phyloP scores from a whole-genome alignment of 2,888 invertebrate species.

The Rugalucina vietnamica region DNA sequence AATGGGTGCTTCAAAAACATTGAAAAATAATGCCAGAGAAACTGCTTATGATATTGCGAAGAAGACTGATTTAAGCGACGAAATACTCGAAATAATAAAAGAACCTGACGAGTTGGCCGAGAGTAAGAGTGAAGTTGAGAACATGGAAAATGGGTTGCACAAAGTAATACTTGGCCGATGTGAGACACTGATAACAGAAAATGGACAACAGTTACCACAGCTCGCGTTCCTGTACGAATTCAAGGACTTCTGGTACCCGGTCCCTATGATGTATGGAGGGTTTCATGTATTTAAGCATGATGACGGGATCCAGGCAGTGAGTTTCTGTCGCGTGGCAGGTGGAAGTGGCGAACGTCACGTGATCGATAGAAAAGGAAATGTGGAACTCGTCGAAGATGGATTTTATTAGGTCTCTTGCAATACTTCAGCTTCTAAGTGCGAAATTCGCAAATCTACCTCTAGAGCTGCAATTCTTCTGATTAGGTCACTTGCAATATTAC shows the following conservation, averaged over 20 bases:
- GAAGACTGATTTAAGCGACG: neutral
- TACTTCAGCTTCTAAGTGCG: too few relatives aligned
- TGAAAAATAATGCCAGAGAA: conserved; percentile 41
- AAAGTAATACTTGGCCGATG: conserved; percentile 27
- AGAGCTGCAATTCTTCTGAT: too few relatives aligned
- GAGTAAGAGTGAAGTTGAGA: conserved; percentile 36
- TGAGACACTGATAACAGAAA: conserved; percentile 34
- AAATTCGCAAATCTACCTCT: too few relatives aligned
- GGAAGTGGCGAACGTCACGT: too few relatives aligned
- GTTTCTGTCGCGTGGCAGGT: conserved; percentile 39
- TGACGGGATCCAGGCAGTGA: conserved; percentile 27
- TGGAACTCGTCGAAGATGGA: too few relatives aligned
- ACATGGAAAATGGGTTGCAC: conserved; percentile 49
- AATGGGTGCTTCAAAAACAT: conserved; percentile 34
- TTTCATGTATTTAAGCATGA: conserved; percentile 24
- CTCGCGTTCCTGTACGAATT: conserved; percentile 43
- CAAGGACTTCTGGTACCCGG: conserved; percentile 38
- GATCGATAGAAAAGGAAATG: too few relatives aligned
- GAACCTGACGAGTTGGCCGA: conserved; percentile 32
- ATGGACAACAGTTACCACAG: conserved; percentile 50
- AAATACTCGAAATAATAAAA: conserved; percentile 34
- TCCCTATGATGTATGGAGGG: conserved; percentile 42
- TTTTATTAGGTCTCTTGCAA: too few relatives aligned
- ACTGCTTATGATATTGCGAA: conserved; percentile 54
- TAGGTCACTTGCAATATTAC: too few relatives aligned